Percentiles rank a stretch among this genome's conserved stretches.
Evolutionary conservation across 2,797 vertebrate species (phyloP).

Genomic region (Pseudochirops cupreus): DNA sequence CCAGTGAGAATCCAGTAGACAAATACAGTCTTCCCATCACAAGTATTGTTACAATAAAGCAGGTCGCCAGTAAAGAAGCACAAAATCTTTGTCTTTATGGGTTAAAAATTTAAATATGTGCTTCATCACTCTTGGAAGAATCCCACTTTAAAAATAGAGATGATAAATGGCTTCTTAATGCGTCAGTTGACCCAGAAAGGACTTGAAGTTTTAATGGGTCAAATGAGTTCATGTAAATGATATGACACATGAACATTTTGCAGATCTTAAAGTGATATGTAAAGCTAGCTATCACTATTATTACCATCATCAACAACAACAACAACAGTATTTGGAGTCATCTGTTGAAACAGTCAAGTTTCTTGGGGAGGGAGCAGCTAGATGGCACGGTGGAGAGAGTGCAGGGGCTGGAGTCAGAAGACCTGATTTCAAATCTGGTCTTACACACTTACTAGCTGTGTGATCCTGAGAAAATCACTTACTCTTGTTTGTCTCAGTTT

Average conservation of each 20-base stretch:
- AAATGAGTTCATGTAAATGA: background rate
- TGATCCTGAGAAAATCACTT: background rate
- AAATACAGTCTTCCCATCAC: conserved; percentile 19
- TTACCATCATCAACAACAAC: background rate
- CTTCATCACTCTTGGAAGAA: background rate
- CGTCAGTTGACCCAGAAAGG: conserved; percentile 1
- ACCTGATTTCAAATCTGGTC: background rate
- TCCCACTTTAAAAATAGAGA: conserved; percentile 15
- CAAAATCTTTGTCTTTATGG: conserved; percentile 3
- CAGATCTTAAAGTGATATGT: background rate
- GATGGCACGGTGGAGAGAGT: background rate
- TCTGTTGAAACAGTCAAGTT: background rate
- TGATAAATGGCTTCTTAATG: conserved; percentile 2
- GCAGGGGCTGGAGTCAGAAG: background rate
- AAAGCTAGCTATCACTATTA: background rate
- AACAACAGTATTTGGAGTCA: background rate
- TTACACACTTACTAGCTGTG: background rate
- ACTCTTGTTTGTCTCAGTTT: background rate
- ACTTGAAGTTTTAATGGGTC: conserved; percentile 11
- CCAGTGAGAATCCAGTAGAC: conserved; percentile 18
- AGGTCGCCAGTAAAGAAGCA: background rate
- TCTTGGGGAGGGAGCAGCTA: background rate
- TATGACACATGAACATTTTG: background rate
- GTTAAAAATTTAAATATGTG: conserved; percentile 23
- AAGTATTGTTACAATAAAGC: conserved; percentile 31